Evolutionary conservation across 1,140 invertebrate species (phyloP).

Genomic region (Drosophila neocordata): DNA sequence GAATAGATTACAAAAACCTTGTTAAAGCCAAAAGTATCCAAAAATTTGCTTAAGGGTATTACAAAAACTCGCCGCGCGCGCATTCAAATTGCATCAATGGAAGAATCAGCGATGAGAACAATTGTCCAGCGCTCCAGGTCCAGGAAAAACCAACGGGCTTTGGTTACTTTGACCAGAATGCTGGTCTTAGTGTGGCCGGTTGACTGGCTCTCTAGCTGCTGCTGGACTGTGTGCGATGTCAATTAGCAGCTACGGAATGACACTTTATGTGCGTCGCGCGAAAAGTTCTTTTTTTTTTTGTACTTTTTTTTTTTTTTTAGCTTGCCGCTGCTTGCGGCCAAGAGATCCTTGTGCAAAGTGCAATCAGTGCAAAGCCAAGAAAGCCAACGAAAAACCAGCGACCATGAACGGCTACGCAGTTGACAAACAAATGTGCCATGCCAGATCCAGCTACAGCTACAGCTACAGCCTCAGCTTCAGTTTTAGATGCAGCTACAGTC

Average conservation of each 20-base stretch:
- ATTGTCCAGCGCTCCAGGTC: constrained; percentile 50
- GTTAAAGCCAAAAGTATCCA: not conserved
- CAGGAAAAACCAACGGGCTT: constrained; percentile 8
- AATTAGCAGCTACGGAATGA: constrained; percentile 82
- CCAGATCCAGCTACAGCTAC: constrained; percentile 14
- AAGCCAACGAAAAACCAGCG: constrained; percentile 65
- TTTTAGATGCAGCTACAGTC: not conserved
- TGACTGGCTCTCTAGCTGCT: constrained; percentile 39
- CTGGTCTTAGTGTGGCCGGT: constrained; percentile 10
- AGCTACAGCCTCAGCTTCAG: not conserved
- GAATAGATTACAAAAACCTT: too few relatives aligned
- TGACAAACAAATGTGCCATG: constrained; percentile 75
- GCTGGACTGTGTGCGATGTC: constrained; percentile 77
- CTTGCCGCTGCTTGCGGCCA: constrained; percentile 7
- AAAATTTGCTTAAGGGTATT: constrained; percentile 31
- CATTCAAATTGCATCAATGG: constrained; percentile 78
- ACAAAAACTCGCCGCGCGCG: constrained; percentile 57
- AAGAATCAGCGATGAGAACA: constrained; percentile 57
- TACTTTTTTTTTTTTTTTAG: not conserved
- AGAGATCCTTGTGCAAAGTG: constrained; percentile 73
- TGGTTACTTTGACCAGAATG: constrained; percentile 14
- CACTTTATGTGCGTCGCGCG: constrained; percentile 81
- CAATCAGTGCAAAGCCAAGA: constrained; percentile 77
- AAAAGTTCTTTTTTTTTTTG: constrained; percentile 32
- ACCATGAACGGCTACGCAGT: constrained; percentile 78